Evolutionary conservation across 1,140 invertebrate genomes (phyloP), one percentile per base, ranked within the genome.

Genomic region (Himalopsyche phryganea): DNA sequence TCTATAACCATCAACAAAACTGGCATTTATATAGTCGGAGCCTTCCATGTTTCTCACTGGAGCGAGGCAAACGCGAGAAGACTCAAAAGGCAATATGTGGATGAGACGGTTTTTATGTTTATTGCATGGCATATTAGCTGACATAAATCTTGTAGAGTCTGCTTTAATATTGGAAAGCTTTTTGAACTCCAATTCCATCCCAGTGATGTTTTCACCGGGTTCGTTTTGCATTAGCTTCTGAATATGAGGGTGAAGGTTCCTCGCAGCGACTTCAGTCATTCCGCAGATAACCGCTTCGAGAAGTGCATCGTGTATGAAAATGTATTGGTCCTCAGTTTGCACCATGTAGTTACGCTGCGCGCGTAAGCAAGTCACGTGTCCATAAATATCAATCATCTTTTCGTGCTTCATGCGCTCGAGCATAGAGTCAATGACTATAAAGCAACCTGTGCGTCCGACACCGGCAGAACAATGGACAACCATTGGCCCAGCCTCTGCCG

Each of bases 281-380:
- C 96, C 96, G 69, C 93, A 95, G 42, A 95, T 89, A 0, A 98
- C 92, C 1, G 96, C 96, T 74, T 99, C 97, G 6, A 98, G 77
- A 1, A 98, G 81, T 6, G 95, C 88, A 71, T 99, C 97, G 71
- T 99, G 96, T 62, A 99, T 98, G 77, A 99, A 99, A 52, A 99
- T 95, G 73, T 99, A 99, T 74, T 99, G 98, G 73, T 99, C 97
- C 74, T 99, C 97, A 0, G 97, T 99, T 77, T 99, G 93, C 28
- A 91, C 86, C 94, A 97, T 98, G 71, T 97, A 98, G 71, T 96
- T 96, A 48, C 98, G 84, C 73, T 99, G 98, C 9, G 96, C 92
- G 53, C 98, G 83, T 15, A 99, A 79, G 69, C 94, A 96, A 2
- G 96, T 99, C 3, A 99, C 96, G 78, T 98, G 96, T 3, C 96